phyloP scores from a whole-genome alignment of 2,888 invertebrate genomes.

The Pachymerium ferrugineum region DNA sequence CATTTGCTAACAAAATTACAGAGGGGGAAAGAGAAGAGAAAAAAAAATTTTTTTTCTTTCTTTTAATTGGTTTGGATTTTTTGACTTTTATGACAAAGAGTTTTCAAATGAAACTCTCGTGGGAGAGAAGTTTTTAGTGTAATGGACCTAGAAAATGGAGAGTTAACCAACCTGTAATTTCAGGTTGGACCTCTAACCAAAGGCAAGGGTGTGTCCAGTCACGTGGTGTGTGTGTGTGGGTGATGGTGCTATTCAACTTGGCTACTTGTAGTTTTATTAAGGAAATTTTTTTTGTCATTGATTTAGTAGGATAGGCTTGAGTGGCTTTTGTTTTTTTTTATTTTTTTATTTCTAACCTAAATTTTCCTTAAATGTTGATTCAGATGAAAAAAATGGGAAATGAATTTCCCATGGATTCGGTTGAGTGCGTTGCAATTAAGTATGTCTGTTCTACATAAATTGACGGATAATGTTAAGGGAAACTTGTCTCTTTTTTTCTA shows the following conservation, averaged over 20 bases:
- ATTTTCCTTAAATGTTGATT: neutral
- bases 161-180: slow-evolving; percentile 30
- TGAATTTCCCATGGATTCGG: slow-evolving; percentile 8
- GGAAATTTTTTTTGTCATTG: slow-evolving; percentile 6
- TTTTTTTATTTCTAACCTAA: slow-evolving; percentile 4
- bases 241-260: slow-evolving; percentile 10
- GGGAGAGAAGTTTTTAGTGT: slow-evolving; percentile 10
- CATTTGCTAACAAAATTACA: slow-evolving; percentile 19
- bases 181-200: slow-evolving; percentile 2
- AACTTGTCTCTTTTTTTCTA: neutral
- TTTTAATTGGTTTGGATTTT: neutral
- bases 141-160: slow-evolving; percentile 28
- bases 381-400: neutral
- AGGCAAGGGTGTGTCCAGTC: slow-evolving; percentile 22
- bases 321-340: neutral
- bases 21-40: neutral
- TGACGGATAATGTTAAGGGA: neutral
- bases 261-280: neutral
- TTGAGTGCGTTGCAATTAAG: slow-evolving; percentile 13
- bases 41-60: neutral
- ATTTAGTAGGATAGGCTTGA: slow-evolving; percentile 5
- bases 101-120: slow-evolving; percentile 19
- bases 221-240: neutral
- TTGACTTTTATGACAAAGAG: slow-evolving; percentile 19
- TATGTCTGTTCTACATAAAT: slow-evolving; percentile 13